phyloP scores from a whole-genome alignment of 1,140 invertebrate species.

The Hylyphantes graminicola region DNA sequence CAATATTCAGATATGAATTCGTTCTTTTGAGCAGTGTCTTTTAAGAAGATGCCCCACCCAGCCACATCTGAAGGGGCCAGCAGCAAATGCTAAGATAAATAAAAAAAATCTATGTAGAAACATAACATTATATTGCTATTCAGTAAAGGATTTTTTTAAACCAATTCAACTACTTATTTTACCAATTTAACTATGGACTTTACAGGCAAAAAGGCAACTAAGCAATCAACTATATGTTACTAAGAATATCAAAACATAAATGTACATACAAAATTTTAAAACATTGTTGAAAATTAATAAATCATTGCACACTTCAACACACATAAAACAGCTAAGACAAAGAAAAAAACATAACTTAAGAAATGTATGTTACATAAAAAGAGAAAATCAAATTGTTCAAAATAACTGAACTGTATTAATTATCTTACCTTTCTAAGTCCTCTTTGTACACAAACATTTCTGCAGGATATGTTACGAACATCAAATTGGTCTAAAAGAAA shows the following conservation, averaged over 20 bases:
- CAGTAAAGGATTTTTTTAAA: too few species aligned
- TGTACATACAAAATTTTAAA: too few species aligned
- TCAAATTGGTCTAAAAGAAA: slow-evolving; percentile 80
- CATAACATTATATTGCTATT: not conserved
- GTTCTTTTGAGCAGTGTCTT: slow-evolving; percentile 92
- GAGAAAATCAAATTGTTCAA: not conserved
- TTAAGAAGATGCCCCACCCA: slow-evolving; percentile 98
- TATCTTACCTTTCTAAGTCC: slow-evolving; percentile 80
- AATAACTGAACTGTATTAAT: slow-evolving; percentile 6
- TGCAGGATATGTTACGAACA: slow-evolving; percentile 87
- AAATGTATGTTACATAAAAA: too few species aligned
- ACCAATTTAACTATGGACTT: too few species aligned
- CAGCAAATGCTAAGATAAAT: slow-evolving; percentile 80
- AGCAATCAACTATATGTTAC: too few species aligned
- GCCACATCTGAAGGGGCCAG: slow-evolving; percentile 98
- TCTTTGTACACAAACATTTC: slow-evolving; percentile 96
- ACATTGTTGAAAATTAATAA: too few species aligned
- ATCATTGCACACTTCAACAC: too few species aligned
- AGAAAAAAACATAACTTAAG: too few species aligned
- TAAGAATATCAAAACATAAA: not conserved
- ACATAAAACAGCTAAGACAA: too few species aligned
- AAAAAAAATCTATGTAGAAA: not conserved
- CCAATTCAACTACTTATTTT: too few species aligned
- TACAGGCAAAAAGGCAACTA: too few species aligned
- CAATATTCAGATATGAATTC: slow-evolving; percentile 99